Evolutionary conservation across 2,888 invertebrate genomes (phyloP).

Genomic region (Mesodorylaimus sp.): DNA sequence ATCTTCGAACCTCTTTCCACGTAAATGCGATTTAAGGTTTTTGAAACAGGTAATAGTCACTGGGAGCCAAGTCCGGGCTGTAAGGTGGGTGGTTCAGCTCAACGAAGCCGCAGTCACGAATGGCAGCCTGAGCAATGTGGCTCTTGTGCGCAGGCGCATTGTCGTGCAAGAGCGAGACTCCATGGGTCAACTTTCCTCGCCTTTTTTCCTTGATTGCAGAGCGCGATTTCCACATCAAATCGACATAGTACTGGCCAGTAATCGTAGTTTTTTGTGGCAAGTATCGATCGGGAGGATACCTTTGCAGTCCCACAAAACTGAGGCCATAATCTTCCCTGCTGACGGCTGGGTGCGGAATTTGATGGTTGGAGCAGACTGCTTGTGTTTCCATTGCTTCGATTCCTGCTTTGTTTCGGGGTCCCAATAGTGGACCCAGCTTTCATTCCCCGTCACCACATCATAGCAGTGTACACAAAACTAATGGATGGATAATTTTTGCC

Average conservation of each 20-base stretch:
- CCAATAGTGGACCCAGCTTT: background rate
- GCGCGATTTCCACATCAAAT: slow-evolving; percentile 7
- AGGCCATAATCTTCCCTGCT: slow-evolving; percentile 12
- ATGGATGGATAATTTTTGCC: too few species aligned
- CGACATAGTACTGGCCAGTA: slow-evolving; percentile 12
- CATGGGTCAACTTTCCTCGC: background rate
- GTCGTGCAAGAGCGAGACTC: slow-evolving; percentile 9
- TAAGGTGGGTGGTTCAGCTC: slow-evolving; percentile 10
- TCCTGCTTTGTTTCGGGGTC: background rate
- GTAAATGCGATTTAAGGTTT: slow-evolving; percentile 4
- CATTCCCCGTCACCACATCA: background rate
- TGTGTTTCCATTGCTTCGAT: background rate
- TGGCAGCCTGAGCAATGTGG: slow-evolving; percentile 1
- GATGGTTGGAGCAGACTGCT: slow-evolving; percentile 3
- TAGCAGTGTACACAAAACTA: too few species aligned
- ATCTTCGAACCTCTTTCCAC: too few species aligned
- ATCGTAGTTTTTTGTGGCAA: slow-evolving; percentile 12
- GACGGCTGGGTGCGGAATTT: slow-evolving; percentile 6
- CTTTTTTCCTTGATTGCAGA: slow-evolving; percentile 6
- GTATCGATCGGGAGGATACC: slow-evolving; percentile 14
- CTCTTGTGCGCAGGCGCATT: slow-evolving; percentile 10
- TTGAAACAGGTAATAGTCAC: slow-evolving; percentile 10
- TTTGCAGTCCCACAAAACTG: slow-evolving; percentile 11
- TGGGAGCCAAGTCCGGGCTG: slow-evolving; percentile 11
- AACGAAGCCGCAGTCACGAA: slow-evolving; percentile 9